These are phyloP conservation scores for Dinoponera quadriceps DNA, from an alignment of 1,140 invertebrate species.

Conservation along the genomic window DNA sequence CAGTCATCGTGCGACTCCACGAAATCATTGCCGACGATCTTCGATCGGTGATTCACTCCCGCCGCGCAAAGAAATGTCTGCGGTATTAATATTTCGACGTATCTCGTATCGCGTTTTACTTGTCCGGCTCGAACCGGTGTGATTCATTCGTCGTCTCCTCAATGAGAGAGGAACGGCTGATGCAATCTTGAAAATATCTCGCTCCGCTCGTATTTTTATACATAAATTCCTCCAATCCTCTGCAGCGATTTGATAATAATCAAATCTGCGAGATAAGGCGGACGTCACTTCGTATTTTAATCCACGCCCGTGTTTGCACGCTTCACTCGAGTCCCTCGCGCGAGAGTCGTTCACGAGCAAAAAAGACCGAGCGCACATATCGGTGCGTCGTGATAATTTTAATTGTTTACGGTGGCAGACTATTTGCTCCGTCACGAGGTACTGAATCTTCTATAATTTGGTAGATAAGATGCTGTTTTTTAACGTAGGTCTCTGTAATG, in stretches of 20 bases:
- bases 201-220: background rate
- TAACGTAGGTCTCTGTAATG: background rate
- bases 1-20: too few relatives aligned
- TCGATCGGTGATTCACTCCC: too few relatives aligned
- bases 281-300: background rate
- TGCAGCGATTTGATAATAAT: too few relatives aligned
- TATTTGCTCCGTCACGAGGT: conserved; percentile 1
- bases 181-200: conserved; percentile 8
- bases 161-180: background rate
- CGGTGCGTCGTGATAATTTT: conserved; percentile 17
- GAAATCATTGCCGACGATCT: too few relatives aligned
- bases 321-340: background rate
- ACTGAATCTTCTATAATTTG: conserved; percentile 35
- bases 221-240: background rate
- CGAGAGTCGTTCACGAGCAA: conserved; percentile 1
- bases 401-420: conserved; percentile 3
- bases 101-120: background rate
- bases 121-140: background rate
- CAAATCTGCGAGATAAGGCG: background rate
- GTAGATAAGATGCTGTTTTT: conserved; percentile 11
- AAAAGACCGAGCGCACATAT: conserved; percentile 2
- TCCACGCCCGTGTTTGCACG: background rate
- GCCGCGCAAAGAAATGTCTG: too few relatives aligned
- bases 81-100: too few relatives aligned
- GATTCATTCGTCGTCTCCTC: background rate